phyloP scores from a whole-genome alignment of 2,113 vertebrate species.

The Tyrannus savana region DNA sequence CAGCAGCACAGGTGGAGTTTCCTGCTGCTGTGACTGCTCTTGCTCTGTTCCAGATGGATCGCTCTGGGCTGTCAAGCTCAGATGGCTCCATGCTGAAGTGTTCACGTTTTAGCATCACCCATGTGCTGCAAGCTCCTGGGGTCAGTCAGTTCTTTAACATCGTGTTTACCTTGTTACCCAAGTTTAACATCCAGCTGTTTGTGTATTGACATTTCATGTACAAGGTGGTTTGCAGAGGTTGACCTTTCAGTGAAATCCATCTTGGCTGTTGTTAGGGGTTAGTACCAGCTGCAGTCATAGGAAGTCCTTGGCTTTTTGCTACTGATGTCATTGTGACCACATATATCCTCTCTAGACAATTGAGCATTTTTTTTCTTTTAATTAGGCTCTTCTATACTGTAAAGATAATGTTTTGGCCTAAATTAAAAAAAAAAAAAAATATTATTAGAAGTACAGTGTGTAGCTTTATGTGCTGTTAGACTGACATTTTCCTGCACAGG shows the following conservation, averaged over 20 bases:
- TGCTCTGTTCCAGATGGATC: not conserved
- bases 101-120: fast-evolving
- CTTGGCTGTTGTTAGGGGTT: not conserved
- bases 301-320: not conserved
- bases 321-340: not conserved
- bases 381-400: not conserved
- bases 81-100: not conserved
- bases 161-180: not conserved
- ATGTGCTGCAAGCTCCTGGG: not conserved
- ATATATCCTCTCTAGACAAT: not conserved
- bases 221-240: not conserved
- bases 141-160: not conserved
- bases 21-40: not conserved
- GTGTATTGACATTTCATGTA: not conserved
- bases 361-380: not conserved
- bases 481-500: not conserved
- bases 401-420: not conserved
- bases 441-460: not conserved
- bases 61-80: not conserved
- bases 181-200: not conserved
- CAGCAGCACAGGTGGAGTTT: not conserved
- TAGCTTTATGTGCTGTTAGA: not conserved
- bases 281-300: not conserved
- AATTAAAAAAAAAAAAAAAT: not conserved
- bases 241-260: not conserved